Percentiles rank a stretch among this genome's conserved stretches.
phyloP scores from a whole-genome alignment of 2,888 invertebrate genomes.

The Argynnis bischoffii region DNA sequence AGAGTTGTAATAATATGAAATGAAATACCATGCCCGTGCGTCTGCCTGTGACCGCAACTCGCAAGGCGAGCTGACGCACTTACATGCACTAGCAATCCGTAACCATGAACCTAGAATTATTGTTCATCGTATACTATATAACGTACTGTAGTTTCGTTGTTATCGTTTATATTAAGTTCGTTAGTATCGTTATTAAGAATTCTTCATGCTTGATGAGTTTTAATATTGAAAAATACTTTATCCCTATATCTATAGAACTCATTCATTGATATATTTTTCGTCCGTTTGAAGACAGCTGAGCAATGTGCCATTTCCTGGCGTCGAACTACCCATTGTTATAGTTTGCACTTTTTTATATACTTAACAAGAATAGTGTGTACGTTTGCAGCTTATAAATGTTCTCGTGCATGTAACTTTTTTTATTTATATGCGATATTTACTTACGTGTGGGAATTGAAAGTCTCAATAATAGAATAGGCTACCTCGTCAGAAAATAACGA shows the following conservation, averaged over 20 bases:
- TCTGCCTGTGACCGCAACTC: constrained; percentile 63
- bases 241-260: constrained; percentile 10
- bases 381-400: constrained; percentile 43
- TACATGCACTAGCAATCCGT: constrained; percentile 54
- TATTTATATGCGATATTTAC: constrained; percentile 45
- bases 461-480: constrained; percentile 37
- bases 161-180: no score
- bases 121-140: constrained; percentile 19
- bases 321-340: constrained; percentile 68
- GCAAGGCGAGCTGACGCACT: constrained; percentile 47
- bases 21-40: constrained; percentile 63
- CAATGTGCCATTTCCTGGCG: constrained; percentile 65
- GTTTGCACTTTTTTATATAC: constrained; percentile 58
- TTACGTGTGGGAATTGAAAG: constrained; percentile 47
- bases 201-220: no score
- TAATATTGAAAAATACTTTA: no score
- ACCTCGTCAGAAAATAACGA: constrained; percentile 25
- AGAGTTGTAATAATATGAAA: constrained; percentile 68
- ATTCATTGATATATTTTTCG: constrained; percentile 32
- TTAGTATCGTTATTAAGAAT: no score
- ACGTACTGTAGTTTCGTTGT: no score
- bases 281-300: constrained; percentile 32
- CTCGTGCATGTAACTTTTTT: constrained; percentile 42
- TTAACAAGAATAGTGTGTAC: constrained; percentile 51
- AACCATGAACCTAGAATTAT: constrained; percentile 66